phyloP scores from a whole-genome alignment of 2,113 vertebrate species.

The Pleuronectes platessa region DNA sequence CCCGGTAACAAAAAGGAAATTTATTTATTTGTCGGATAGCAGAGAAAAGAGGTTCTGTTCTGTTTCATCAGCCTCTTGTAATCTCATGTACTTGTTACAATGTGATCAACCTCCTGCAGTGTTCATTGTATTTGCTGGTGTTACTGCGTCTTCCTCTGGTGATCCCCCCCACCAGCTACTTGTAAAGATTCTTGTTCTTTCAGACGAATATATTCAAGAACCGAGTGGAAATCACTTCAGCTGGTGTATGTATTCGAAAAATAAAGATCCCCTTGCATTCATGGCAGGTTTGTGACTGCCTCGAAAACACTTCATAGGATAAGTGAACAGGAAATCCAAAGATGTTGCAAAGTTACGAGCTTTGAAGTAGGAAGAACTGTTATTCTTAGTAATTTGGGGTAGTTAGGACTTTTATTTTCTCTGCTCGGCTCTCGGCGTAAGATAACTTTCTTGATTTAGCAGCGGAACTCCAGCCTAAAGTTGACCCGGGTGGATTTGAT shows the following conservation, averaged over 20 bases:
- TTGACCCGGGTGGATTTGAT: not conserved
- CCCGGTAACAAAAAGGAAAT: not conserved
- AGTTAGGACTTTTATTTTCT: conserved; percentile 3
- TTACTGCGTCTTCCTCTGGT: not conserved
- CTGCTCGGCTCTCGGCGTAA: not conserved
- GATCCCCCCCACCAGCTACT: not conserved
- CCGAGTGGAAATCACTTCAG: not conserved
- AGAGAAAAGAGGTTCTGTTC: not conserved
- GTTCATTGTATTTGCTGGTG: not conserved
- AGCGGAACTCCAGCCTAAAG: not conserved
- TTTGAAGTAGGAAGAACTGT: not conserved
- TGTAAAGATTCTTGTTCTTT: not conserved
- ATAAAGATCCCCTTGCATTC: not conserved
- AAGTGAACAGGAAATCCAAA: not conserved
- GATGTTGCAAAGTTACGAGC: not conserved
- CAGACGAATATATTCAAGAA: not conserved
- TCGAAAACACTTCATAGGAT: not conserved
- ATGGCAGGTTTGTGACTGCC: conserved; percentile 2
- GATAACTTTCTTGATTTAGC: conserved; percentile 7
- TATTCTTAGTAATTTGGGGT: conserved; percentile 7
- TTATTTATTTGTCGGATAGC: not conserved
- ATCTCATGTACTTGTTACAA: not conserved
- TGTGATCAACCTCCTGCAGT: conserved; percentile 10
- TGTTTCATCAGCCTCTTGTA: not conserved
- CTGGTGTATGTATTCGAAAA: not conserved